These are phyloP conservation scores for Dendropsophus ebraccatus DNA, from an alignment of 2,113 vertebrate species.

Conservation along the genomic window DNA sequence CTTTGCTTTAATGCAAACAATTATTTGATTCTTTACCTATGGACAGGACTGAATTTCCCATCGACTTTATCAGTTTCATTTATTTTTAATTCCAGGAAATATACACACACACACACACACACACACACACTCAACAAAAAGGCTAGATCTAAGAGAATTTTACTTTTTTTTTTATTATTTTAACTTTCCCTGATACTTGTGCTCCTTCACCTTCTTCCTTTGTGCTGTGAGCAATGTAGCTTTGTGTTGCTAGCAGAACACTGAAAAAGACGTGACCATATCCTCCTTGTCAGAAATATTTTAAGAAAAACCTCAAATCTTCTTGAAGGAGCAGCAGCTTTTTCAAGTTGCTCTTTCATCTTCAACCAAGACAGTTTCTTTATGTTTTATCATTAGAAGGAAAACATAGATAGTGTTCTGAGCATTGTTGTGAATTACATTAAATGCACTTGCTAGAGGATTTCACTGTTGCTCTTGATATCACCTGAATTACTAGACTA, in stretches of 20 bases:
- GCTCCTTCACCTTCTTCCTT: constrained; percentile 43
- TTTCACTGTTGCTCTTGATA: not conserved
- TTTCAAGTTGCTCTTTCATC: constrained; percentile 43
- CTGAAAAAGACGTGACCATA: constrained; percentile 42
- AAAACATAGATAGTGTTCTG: not conserved
- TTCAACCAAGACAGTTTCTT: constrained; percentile 23
- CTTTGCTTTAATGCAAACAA: not conserved
- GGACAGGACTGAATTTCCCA: not conserved
- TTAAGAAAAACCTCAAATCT: constrained; percentile 50
- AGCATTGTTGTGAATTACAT: constrained; percentile 24
- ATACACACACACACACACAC: no score
- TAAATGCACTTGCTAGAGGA: not conserved
- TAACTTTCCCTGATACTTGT: constrained; percentile 24
- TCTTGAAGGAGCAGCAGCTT: constrained; percentile 31
- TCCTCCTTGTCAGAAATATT: constrained; percentile 46
- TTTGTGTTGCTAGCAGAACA: constrained; percentile 28
- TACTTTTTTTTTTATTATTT: constrained; percentile 20
- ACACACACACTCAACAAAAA: no score
- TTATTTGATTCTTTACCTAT: not conserved
- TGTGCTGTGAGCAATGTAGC: constrained; percentile 25
- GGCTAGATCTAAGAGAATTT: constrained; percentile 27
- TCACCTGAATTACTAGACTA: not conserved
- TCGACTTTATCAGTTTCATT: not conserved
- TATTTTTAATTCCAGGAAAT: not conserved
- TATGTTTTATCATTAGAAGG: constrained; percentile 37